Evolutionary conservation across 2,888 invertebrate genomes (phyloP).

Genomic region (Ornithoptera alexandrae): DNA sequence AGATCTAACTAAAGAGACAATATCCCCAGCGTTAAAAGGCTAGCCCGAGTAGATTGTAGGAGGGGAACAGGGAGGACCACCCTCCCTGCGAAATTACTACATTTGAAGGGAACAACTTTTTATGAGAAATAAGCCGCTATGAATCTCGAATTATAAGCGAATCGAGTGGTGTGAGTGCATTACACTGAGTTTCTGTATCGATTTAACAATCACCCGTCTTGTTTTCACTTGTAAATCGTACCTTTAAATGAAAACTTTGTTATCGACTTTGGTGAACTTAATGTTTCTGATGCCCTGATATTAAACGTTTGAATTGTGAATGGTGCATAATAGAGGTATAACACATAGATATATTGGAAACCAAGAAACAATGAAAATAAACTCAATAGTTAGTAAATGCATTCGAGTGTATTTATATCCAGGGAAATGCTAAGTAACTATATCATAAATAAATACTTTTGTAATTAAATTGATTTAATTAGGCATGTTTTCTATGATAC

Average conservation of each 20-base stretch:
- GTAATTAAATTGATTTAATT: too few relatives aligned
- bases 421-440: too few relatives aligned
- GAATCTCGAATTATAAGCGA: slow-evolving; percentile 77
- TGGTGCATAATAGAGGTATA: too few relatives aligned
- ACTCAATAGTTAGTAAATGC: too few relatives aligned
- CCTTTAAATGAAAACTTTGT: neutral
- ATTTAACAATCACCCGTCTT: slow-evolving; percentile 34
- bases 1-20: slow-evolving; percentile 78
- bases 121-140: slow-evolving; percentile 78
- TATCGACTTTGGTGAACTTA: neutral
- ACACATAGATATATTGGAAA: too few relatives aligned
- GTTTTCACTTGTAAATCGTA: slow-evolving; percentile 13
- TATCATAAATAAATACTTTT: too few relatives aligned
- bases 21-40: slow-evolving; percentile 78
- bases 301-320: neutral
- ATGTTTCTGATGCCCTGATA: neutral
- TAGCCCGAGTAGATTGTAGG: slow-evolving; percentile 63
- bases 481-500: too few relatives aligned
- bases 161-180: slow-evolving; percentile 55
- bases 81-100: slow-evolving; percentile 75
- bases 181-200: slow-evolving; percentile 40
- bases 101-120: slow-evolving; percentile 79
- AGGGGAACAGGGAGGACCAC: slow-evolving; percentile 55
- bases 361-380: too few relatives aligned
- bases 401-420: too few relatives aligned